A percentile compares a stretch with the other conserved stretches of the same genome.
Conservation (phyloP, 1,140 invertebrate genomes). For the Aphelinus certus region DNA sequence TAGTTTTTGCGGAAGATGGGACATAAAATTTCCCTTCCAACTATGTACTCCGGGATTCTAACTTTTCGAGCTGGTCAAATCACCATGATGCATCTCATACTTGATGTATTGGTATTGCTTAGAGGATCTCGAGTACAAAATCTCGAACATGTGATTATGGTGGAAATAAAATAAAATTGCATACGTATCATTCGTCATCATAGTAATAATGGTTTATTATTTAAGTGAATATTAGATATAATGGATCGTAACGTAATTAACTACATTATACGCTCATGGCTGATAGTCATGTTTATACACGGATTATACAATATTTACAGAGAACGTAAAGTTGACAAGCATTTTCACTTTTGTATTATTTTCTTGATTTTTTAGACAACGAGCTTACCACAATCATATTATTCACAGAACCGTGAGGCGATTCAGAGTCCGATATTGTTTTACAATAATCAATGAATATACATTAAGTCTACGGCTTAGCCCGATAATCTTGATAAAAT, state of each 20-base stretch:
- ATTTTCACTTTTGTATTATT: constrained; percentile 44
- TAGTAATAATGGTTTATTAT: constrained; percentile 66
- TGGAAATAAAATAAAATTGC: too few species aligned
- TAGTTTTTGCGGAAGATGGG: too few species aligned
- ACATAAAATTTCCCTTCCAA: too few species aligned
- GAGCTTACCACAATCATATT: constrained; percentile 54
- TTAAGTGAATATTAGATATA: constrained; percentile 65
- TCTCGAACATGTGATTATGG: too few species aligned
- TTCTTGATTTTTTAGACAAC: constrained; percentile 58
- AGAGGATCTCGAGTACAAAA: too few species aligned
- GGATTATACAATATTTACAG: constrained; percentile 67
- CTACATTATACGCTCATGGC: constrained; percentile 64
- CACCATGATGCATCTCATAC: too few species aligned
- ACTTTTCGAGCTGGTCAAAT: too few species aligned
- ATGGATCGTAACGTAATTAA: constrained; percentile 65
- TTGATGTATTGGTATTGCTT: too few species aligned
- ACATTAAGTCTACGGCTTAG: constrained; percentile 39
- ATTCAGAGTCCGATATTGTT: constrained; percentile 38
- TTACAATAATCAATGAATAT: constrained; percentile 40
- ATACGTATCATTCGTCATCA: constrained; percentile 4
- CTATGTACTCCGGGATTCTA: too few species aligned
- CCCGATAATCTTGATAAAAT: constrained; percentile 36
- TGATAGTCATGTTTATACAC: constrained; percentile 66
- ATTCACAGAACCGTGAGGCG: constrained; percentile 49
- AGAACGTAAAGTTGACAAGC: constrained; percentile 59